Evolutionary conservation across 2,888 invertebrate genomes (phyloP).

Genomic region (Drosophila imparisetae): DNA sequence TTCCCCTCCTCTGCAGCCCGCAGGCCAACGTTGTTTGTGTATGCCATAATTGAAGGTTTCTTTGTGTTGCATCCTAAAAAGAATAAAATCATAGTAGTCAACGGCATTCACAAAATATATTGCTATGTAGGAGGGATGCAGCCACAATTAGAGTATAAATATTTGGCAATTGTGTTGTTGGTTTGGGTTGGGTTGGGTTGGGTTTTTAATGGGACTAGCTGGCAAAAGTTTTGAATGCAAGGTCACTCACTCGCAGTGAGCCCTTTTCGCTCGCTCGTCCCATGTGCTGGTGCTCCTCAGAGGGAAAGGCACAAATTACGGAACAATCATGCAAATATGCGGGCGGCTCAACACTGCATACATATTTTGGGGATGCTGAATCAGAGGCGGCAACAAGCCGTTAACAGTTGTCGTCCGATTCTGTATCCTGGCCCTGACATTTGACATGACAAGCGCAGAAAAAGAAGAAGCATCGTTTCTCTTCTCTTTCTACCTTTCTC

Average conservation of each 20-base stretch:
- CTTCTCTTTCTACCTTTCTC: not conserved
- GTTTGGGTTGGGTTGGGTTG: not conserved
- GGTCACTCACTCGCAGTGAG: constrained; percentile 21
- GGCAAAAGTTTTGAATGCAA: constrained; percentile 45
- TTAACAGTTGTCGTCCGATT: constrained; percentile 63
- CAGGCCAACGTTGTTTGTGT: constrained; percentile 20
- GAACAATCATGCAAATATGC: constrained; percentile 66
- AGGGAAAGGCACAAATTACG: constrained; percentile 40
- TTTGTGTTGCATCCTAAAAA: constrained; percentile 22
- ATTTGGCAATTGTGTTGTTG: constrained; percentile 58
- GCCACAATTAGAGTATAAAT: constrained; percentile 71
- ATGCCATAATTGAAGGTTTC: constrained; percentile 66
- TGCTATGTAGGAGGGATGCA: constrained; percentile 23
- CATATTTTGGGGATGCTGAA: constrained; percentile 41
- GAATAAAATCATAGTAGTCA: constrained; percentile 24
- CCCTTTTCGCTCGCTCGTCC: not conserved
- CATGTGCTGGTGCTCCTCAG: constrained; percentile 13
- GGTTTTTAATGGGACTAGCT: constrained; percentile 21
- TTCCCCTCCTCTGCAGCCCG: not conserved
- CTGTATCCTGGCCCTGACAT: constrained; percentile 36
- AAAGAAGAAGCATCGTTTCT: constrained; percentile 1
- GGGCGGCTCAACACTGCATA: constrained; percentile 64
- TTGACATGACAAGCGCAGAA: constrained; percentile 32
- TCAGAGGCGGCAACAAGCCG: constrained; percentile 57
- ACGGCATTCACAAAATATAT: constrained; percentile 10